Percentiles rank a stretch among this genome's conserved stretches.
phyloP scores from a whole-genome alignment of 2,797 vertebrate species.

The Furcifer pardalis region DNA sequence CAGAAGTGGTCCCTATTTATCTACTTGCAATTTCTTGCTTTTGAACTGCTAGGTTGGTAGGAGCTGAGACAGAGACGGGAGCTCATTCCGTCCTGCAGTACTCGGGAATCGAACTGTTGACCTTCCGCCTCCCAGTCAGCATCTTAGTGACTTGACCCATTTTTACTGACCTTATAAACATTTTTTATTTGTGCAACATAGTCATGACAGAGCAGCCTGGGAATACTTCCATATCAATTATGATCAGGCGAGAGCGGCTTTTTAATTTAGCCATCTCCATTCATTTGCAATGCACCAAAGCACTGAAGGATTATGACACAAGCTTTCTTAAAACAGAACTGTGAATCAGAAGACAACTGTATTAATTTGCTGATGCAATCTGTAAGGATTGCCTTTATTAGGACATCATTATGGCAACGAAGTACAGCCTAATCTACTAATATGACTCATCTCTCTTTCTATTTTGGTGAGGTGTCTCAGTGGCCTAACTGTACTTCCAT shows the following conservation, averaged over 20 bases:
- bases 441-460: conserved; percentile 7
- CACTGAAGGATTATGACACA: neutral
- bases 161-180: neutral
- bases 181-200: neutral
- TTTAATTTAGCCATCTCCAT: neutral
- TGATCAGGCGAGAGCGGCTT: neutral
- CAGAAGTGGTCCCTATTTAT: no score
- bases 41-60: no score
- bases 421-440: neutral
- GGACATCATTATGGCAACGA: neutral
- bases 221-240: neutral
- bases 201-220: neutral
- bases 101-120: no score
- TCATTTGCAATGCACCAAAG: neutral
- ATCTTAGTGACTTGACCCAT: no score
- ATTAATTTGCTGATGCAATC: neutral
- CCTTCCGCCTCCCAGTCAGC: no score
- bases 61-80: no score
- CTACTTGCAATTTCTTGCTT: no score
- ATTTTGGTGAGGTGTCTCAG: neutral
- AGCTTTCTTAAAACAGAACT: neutral
- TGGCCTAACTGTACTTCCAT: neutral
- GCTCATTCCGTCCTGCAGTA: no score
- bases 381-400: conserved; percentile 14
- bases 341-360: conserved; percentile 11